Percentiles rank a stretch among this genome's conserved stretches.
These are phyloP conservation scores for Simalia tracyae DNA, from an alignment of 2,797 vertebrate genomes.

Conservation along the genomic window DNA sequence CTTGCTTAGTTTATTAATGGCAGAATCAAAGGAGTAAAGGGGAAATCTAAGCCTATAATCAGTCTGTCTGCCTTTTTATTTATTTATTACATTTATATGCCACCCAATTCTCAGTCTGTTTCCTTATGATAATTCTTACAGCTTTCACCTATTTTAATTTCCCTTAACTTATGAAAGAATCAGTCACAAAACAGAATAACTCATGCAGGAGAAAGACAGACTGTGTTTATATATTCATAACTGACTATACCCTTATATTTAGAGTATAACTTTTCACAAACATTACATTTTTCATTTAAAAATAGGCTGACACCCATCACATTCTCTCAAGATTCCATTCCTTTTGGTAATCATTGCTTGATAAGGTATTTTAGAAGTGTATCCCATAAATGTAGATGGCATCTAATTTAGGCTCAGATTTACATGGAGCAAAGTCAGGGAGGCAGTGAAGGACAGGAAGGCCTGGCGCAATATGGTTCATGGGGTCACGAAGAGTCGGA, in stretches of 20 bases:
- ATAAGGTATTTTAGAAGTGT: background rate
- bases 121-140: background rate
- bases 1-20: background rate
- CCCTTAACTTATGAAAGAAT: background rate
- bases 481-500: too few species aligned
- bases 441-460: too few species aligned
- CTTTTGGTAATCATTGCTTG: too few species aligned
- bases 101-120: background rate
- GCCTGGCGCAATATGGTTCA: too few species aligned
- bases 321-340: background rate
- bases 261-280: background rate
- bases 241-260: background rate
- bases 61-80: background rate
- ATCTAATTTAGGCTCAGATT: background rate
- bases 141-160: background rate
- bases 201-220: background rate
- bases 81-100: background rate
- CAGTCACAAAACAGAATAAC: background rate
- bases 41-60: background rate
- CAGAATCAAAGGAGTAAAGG: background rate
- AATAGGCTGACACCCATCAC: background rate
- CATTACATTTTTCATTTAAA: background rate
- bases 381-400: background rate
- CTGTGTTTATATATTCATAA: background rate
- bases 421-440: too few species aligned